phyloP scores from a whole-genome alignment of 2,797 vertebrate genomes.

The Hypotaenidia okinawae region DNA sequence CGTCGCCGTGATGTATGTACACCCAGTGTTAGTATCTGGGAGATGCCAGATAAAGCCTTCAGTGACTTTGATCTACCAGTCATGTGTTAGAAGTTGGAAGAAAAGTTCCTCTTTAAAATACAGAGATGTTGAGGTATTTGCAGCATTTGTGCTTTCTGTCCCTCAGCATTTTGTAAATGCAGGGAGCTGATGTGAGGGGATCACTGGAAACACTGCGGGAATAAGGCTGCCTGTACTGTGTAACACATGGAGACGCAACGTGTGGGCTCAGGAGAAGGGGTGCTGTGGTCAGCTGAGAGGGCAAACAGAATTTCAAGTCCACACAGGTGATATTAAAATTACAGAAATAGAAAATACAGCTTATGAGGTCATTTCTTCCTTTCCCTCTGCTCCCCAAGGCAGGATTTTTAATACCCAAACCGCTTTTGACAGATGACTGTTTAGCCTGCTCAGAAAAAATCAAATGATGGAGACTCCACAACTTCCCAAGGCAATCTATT shows the following conservation, averaged over 20 bases:
- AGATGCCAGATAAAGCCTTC: constrained; percentile 34
- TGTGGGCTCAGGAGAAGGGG: background rate
- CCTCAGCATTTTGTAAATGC: background rate
- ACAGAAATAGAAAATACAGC: background rate
- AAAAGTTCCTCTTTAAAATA: background rate
- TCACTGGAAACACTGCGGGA: background rate
- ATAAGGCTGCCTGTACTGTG: background rate
- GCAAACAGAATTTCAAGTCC: background rate
- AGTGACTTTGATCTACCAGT: constrained; percentile 23
- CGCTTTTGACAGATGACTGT: constrained; percentile 36
- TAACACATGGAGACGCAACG: background rate
- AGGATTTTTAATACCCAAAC: background rate
- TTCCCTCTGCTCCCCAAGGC: background rate
- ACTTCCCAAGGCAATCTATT: constrained; percentile 26
- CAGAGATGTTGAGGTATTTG: background rate
- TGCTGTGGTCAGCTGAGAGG: background rate
- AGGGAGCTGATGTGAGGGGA: background rate
- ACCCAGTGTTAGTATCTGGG: constrained; percentile 18
- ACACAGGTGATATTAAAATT: background rate
- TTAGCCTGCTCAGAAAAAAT: background rate
- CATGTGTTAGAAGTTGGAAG: constrained; percentile 4
- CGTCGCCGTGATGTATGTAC: background rate
- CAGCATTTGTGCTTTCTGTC: background rate
- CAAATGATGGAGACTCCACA: background rate
- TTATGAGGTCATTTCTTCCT: background rate